Evolutionary conservation across 2,797 vertebrate species (phyloP), one percentile per base, ranked within the genome.

Genomic region (Scolopax bukidnonensis): DNA sequence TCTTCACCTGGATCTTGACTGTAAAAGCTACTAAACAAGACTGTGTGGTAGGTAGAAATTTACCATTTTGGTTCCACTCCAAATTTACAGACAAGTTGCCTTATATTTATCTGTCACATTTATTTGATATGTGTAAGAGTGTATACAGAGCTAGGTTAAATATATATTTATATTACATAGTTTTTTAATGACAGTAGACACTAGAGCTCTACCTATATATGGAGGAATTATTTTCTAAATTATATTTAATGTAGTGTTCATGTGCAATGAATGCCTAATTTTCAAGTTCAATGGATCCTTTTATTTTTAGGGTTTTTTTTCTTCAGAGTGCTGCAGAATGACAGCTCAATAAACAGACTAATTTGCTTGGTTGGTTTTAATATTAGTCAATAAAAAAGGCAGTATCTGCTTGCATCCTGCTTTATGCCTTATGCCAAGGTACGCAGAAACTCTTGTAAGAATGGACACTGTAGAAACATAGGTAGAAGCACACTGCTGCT

Each of bases 311-410:
- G 45, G 16, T 43, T 89, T 76, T n/a, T 79, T 13, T 5, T 63
- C 48, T 63, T 92, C 33, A 63, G 30, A 8, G 0, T 79, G 33
- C 74, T 93, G 23, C 45, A 61, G 50, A 91, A 38, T 56, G 56
- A 27, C 53, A 77, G 28, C 40, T 77, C 5, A 8, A 80, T 74
- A 90, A 94, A 48, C 48, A 76, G n/a, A 57, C 14, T 40, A 16
- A 67, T 60, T 87, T 71, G 33, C 41, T 71, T 41, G 38, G 7
- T 83, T 80, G 51, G 23, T 64, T 94, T 94, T 85, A 56, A 10
- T 89, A 50, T 51, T 80, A 77, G 7, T 64, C 33, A 78, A 84
- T 67, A 61, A 90, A 89, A 94, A 79, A 79, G 33, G 8, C 51
- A 57, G 12, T 54, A 59, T 73, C 15, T 0, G 1, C 40, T 59